These are phyloP conservation scores for Oreochromis tanganicae DNA, from an alignment of 2,113 vertebrate genomes.

Conservation along the genomic window DNA sequence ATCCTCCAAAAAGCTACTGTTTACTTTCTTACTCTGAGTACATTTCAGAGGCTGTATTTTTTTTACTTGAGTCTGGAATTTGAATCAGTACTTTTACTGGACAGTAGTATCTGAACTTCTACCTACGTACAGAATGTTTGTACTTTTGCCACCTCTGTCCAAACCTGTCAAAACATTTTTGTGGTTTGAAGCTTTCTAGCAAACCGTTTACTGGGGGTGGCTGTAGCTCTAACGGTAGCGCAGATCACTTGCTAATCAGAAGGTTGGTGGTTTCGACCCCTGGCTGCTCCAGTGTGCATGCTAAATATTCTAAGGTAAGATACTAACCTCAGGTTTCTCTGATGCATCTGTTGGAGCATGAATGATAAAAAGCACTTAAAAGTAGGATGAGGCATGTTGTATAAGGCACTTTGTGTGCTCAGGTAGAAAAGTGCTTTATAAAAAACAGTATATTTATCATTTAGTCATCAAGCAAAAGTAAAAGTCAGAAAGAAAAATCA, in stretches of 20 bases:
- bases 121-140: neutral
- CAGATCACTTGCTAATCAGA: too few species aligned
- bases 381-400: neutral
- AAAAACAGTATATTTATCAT: neutral
- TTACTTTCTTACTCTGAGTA: neutral
- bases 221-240: neutral
- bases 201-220: neutral
- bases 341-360: neutral
- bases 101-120: neutral
- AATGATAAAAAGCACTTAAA: neutral
- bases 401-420: neutral
- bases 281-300: neutral
- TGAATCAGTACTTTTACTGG: neutral
- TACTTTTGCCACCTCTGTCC: neutral
- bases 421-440: neutral
- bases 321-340: neutral
- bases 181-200: neutral
- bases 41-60: neutral
- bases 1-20: accelerated
- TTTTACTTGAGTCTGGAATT: neutral
- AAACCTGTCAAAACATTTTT: neutral
- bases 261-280: neutral
- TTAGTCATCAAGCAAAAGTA: neutral
- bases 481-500: neutral
- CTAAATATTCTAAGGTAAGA: neutral